Percentiles rank a stretch among this genome's conserved stretches.
Conservation (phyloP, 2,797 vertebrate genomes). For the Parauchenoglanis punctatus region DNA sequence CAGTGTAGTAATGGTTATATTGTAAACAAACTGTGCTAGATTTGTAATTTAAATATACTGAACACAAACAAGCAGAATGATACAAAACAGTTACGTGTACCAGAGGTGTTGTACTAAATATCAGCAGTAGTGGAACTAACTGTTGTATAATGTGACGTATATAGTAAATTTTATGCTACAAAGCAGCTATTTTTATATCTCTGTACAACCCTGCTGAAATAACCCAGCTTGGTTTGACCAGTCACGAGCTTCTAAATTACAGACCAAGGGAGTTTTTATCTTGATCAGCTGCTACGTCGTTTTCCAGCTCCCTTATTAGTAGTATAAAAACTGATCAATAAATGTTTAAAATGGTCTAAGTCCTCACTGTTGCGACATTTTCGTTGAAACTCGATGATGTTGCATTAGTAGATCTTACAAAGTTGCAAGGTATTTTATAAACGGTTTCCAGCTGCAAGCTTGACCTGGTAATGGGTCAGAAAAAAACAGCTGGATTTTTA, state of each 20-base stretch:
- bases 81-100: not conserved
- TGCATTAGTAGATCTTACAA: not conserved
- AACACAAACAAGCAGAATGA: too few relatives aligned
- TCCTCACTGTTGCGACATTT: not conserved
- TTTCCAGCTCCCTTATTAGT: not conserved
- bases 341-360: not conserved
- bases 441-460: not conserved
- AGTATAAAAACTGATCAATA: not conserved
- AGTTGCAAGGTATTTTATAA: not conserved
- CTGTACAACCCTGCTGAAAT: not conserved
- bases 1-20: not conserved
- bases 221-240: not conserved
- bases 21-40: not conserved
- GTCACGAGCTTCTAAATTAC: not conserved
- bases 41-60: not conserved
- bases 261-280: not conserved
- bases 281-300: not conserved
- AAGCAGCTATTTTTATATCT: not conserved
- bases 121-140: not conserved
- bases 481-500: not conserved
- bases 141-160: not conserved
- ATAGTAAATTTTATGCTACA: not conserved
- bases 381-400: not conserved
- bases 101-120: not conserved
- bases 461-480: not conserved